Evolutionary conservation across 2,797 vertebrate genomes (phyloP), one percentile per base, ranked within the genome.

Genomic region (Dendrocincla fuliginosa): DNA sequence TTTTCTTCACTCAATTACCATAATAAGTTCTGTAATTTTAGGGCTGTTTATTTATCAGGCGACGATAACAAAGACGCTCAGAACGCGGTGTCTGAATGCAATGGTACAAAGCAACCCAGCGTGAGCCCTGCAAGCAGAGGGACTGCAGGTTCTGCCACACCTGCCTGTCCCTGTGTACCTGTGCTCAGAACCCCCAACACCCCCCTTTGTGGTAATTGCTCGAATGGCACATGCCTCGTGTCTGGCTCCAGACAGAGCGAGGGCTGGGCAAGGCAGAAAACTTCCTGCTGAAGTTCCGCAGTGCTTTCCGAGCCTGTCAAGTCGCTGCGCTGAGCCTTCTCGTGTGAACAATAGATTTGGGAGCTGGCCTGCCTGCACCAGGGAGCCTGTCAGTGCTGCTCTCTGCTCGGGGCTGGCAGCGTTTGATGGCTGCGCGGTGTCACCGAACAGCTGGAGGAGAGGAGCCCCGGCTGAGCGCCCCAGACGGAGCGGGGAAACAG

Each of bases 11-110:
- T 97, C 96, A 88, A 97, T 98, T 98, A 98, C 97, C 97, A 98
- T 98, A 98, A 97, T 98, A 98, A 97, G 97, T 98, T 98, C 91
- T 82, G 96, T 97, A 98, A 97, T 98, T 98, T 97, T 97, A 96
- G 93, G 89, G 96, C 93, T 96, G 97, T 98, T 98, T 98, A 97
- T 98, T 98, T 98, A 98, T 97, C 98, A 97, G 97, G 90, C 76
- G 2, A 91, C 1, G 84, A 87, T 96, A 97, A 98, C 97, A 98
- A 98, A 98, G 96, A 91, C 60, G 30, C 96, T 49, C 79, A 83
- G 97, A 95, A 96, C 96, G 95, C 46, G 24, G 93, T 93, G 96
- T 96, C 93, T 97, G 96, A 91, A 96, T 84, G 84, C 96, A 94
- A 55, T 64, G 35, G 90, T 94, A 97, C 96, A 97, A 95, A 98